Evolutionary conservation across 2,888 invertebrate species (phyloP), one percentile per base, ranked within the genome.

Genomic region (Acrocera orbiculus): DNA sequence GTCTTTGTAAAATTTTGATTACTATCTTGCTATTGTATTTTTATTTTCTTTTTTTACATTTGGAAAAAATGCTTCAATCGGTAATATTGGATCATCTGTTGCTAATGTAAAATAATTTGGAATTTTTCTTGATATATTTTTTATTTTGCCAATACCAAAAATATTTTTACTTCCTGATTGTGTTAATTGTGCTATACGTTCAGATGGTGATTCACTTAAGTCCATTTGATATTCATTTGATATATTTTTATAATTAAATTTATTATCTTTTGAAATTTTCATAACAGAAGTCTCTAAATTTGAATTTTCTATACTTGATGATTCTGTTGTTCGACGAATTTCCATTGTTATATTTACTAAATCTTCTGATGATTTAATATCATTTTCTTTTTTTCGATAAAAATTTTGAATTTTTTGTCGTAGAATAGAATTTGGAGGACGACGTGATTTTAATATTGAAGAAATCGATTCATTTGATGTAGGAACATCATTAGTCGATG

Each of bases 61-160:
- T 13, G 79, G 76, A 51, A 82, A 81, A 56, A 81, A 79, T 1
- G 80, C 78, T 56, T 81, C 80, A 40, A 82, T 76, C 0, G 82
- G 81, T 31, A 82, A 60, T 33, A 79, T 78, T 0, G 81, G 80
- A 50, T 81, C 79, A 42, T 81, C 80, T 0, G 80, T 78, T 2
- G 76, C 72, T 55, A 81, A 71, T 15, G 76, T 76, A 44, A 80
- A 76, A 47, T 76, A 73, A 46, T 67, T 70, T 4, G 74, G 70
- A 47, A 75, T 70, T 44, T 70, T 62, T 42, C 76, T 65, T 20
- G 44, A 42, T 13, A 40, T 20, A 7, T 31, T 29, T 44, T 70
- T 73, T 34, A 63, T 65, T 2, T 73, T 66, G 0, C 76, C 69
- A 1, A 73, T 69, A 53, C 76, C 77, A 51, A 76, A 76, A 60